Evolutionary conservation across 1,140 invertebrate genomes (phyloP).

Genomic region (Agrypnia vestita): DNA sequence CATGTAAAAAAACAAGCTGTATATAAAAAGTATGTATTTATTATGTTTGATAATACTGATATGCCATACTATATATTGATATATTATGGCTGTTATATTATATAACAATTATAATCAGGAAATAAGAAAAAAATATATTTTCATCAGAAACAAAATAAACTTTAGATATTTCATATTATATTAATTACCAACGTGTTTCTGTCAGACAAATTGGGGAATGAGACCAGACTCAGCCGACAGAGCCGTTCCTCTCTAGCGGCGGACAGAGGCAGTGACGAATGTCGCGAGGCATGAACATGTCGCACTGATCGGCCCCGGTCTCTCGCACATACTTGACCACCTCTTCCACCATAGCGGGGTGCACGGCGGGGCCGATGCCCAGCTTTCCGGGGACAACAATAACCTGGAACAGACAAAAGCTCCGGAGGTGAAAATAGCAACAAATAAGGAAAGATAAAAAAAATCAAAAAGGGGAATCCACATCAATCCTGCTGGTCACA

Average conservation of each 20-base stretch:
- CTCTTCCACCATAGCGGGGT: conserved; percentile 67
- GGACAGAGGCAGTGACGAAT: conserved; percentile 76
- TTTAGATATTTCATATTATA: no score
- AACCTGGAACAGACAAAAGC: conserved; percentile 61
- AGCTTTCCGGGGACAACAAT: conserved; percentile 70
- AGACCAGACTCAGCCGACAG: neutral
- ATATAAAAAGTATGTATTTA: neutral
- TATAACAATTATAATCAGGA: no score
- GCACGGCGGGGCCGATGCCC: conserved; percentile 74
- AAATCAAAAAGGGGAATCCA: no score
- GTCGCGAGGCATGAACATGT: conserved; percentile 77
- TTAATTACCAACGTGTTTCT: no score
- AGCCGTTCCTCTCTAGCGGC: conserved; percentile 67
- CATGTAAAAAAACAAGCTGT: neutral
- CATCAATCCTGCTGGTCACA: no score
- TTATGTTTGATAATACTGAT: neutral
- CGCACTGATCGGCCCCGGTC: conserved; percentile 71
- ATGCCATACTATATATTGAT: neutral
- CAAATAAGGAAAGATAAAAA: no score
- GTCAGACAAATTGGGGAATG: no score
- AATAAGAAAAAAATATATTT: neutral
- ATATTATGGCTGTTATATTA: no score
- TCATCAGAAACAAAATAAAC: no score
- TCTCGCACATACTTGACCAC: conserved; percentile 71
- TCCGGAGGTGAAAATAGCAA: no score